Evolutionary conservation across 2,113 vertebrate genomes (phyloP), one percentile per base, ranked within the genome.

Genomic region (Silurus meridionalis): DNA sequence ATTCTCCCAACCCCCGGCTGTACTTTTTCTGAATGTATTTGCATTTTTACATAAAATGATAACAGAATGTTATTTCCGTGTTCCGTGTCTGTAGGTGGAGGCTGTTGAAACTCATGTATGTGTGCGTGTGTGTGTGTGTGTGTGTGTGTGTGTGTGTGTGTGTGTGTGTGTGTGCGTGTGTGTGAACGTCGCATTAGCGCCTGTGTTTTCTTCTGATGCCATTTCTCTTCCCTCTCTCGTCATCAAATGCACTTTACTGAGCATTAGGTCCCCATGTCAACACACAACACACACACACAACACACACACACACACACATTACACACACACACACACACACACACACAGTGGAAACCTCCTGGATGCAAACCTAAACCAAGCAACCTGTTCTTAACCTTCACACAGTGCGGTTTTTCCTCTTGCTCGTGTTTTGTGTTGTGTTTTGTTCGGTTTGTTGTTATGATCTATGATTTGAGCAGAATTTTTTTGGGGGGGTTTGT

Each of bases 191-290:
- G 83, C 89, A 88, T 90, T 88, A 90, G 89, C 89, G 83, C 89
- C 89, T 83, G 87, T 88, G 83, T 88, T 88, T 87, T 86, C 86
- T 86, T 61, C 79, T 87, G 80, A 83, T 48, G 52, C 28, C 85
- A 83, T 87, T 72, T 87, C 80, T 74, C 78, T 55, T 86, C 81
- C 53, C 77, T 86, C 84, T 88, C 87, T 85, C 94, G 93, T 94
- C 93, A 94, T 94, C 74, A 94, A 93, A 94, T 94, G 95, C 94
- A 94, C 94, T 95, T 95, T 95, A 95, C 93, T 93, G 94, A 94
- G 92, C 89, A 91, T 93, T 91, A 92, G 92, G 87, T 90, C 93
- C 85, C 86, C 87, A 88, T 90, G 93, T 86, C 83, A 84, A 88
- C 84, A 89, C 84, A 83, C 82, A 83, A 72, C 80, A 82, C 84